Base-by-base conservation (phyloP, 2,888 invertebrate species). In the Margaritifera margaritifera region DNA sequence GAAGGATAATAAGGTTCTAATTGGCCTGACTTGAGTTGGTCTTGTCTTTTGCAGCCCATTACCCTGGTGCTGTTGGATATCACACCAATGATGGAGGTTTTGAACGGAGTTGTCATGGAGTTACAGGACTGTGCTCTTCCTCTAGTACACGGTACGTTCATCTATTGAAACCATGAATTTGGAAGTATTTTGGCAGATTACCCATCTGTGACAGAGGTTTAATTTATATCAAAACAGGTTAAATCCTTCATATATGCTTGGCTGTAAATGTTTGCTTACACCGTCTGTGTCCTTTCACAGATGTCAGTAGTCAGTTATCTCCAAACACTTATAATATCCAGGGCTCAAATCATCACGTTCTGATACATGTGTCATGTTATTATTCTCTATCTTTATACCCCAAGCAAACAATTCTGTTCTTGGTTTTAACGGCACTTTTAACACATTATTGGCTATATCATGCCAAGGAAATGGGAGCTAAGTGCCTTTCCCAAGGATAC, bases 91-190 rank as follows among this genome's bases (percentile, higher is more conserved):
- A 95, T 96, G 94, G 95, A 93, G 18, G 96, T 97, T n/a, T 92
- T 99, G n/a, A 94, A 96, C 87, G 99, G 99, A 80, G 98, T 99
- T 62, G 96, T 97, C 11, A 98, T 98, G 97, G 99, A 99, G 91
- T 91, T 99, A 69, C 93, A 94, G 71, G 99, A 99, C 90, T 97
- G 98, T 90, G 97, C 99, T 60, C 92, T 98, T 70, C 97, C 98
- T 20, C 92, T 98, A 5, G 92, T 99, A 5, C 92, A 92, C 83
- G 94, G 95, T 92, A 74, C 63, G 80, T 71, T 52, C 27, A 1
- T 50, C 31, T 59, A 1, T 22, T 55, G 20, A n/a, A 8, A 55
- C 24, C n/a, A 55, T 55, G 55, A 22, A 22, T 22, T n/a, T 19
- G 1, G 22, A n/a, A n/a, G 24, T 55, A 2, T 55, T 55, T 55